Conservation (phyloP, 1,140 invertebrate genomes). For the Neodiprion pinetum region DNA sequence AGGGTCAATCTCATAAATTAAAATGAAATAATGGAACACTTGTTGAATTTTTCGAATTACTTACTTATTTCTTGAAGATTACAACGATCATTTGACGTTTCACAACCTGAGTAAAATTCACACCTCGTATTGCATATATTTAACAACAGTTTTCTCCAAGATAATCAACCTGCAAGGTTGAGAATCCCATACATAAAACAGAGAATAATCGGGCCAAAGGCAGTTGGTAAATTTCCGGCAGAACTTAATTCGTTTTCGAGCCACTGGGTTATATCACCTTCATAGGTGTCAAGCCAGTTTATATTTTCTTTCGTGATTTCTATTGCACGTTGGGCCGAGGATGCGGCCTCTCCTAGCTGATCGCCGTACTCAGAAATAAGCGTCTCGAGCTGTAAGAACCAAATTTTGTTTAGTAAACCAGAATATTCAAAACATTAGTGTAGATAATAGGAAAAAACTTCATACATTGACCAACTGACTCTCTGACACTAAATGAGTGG, state of each 20-base stretch:
- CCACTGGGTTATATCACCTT: neutral
- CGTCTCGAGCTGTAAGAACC: conserved; percentile 29
- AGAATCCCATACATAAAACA: neutral
- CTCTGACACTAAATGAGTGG: neutral
- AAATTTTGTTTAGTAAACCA: neutral
- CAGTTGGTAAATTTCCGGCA: neutral
- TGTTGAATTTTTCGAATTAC: too few relatives aligned
- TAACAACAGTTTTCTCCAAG: neutral
- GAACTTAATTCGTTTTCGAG: conserved; percentile 3
- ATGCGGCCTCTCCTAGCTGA: conserved; percentile 3
- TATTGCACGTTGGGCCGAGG: conserved; percentile 5
- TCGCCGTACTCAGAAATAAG: conserved; percentile 30
- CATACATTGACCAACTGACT: conserved; percentile 25
- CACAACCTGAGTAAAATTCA: too few relatives aligned
- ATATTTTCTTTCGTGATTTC: conserved; percentile 28
- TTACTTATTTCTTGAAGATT: too few relatives aligned
- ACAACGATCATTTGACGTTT: too few relatives aligned
- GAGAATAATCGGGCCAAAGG: neutral
- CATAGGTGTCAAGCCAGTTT: conserved; percentile 19
- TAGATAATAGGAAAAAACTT: neutral
- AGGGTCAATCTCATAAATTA: too few relatives aligned
- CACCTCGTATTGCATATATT: too few relatives aligned
- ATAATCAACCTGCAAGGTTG: neutral
- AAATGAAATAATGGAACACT: too few relatives aligned
- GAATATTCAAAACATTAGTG: neutral